Conservation (phyloP, 2,797 vertebrate genomes). For the Enteromius fasciolatus region DNA sequence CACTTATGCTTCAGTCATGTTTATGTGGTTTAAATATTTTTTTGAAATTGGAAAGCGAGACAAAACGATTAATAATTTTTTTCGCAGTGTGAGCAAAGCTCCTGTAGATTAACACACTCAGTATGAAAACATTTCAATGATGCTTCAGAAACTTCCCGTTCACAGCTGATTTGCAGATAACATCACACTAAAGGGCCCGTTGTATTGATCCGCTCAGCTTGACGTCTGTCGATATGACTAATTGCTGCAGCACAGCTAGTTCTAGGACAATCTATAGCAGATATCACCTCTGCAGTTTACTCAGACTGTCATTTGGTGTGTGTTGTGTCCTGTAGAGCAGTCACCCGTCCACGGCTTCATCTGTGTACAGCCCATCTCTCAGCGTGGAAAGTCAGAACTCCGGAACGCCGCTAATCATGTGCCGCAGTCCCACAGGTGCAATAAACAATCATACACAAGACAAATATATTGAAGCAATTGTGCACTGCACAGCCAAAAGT, state of each 20-base stretch:
- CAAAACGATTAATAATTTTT: neutral
- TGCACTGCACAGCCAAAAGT: neutral
- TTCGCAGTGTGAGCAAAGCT: neutral
- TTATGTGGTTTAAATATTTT: neutral
- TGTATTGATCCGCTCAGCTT: conserved; percentile 7
- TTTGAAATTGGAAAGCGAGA: neutral
- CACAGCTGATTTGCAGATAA: neutral
- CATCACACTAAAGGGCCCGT: neutral
- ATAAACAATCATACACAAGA: conserved; percentile 16
- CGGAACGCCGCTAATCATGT: conserved; percentile 90
- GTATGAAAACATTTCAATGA: neutral
- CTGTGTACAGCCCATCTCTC: conserved; percentile 82
- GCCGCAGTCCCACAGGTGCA: conserved; percentile 90
- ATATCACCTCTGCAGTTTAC: conserved; percentile 8
- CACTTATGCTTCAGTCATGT: neutral
- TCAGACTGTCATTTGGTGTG: conserved; percentile 25
- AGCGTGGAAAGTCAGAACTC: conserved; percentile 82
- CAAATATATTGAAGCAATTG: neutral
- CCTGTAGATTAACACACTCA: neutral
- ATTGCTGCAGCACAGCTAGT: neutral
- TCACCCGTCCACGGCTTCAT: conserved; percentile 81
- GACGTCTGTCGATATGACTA: conserved; percentile 12
- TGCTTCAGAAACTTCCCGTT: neutral
- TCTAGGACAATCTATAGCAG: neutral
- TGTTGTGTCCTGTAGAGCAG: conserved; percentile 75